Evolutionary conservation across 2,888 invertebrate species (phyloP), one percentile per base, ranked within the genome.

Genomic region (Perizoma flavofasciatum): DNA sequence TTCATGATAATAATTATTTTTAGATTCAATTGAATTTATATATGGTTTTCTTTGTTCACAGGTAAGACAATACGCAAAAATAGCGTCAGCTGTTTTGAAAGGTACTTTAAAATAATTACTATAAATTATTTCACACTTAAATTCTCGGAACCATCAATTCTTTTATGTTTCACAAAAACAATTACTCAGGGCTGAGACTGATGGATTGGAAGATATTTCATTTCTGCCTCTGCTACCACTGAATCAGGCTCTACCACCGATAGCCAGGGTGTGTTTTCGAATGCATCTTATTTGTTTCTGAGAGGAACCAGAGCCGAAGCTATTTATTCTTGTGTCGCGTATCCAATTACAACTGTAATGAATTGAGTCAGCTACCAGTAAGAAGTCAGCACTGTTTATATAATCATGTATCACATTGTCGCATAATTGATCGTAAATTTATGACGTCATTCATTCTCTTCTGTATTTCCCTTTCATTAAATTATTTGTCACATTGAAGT

Each of bases 261-360:
- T 1, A 4, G 32, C 57, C 74, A 71, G 54, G 67, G 75, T 72
- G 55, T 44, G 55, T 60, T 71, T 78, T 71, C 37, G 50, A 41
- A 45, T 58, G 64, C 43, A 37, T 44, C 9, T 54, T 59, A 57
- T 63, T 62, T 53, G 44, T 60, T 63, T 73, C 69, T 75, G 76
- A 79, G 77, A 74, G 56, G 73, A 74, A 75, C 74, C 72, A 77
- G 78, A 77, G 72, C 80, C 72, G 59, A 63, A 69, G 77, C 74
- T 78, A 82, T 84, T 81, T 81, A 81, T 86, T 78, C 77, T 74
- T 72, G 72, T 77, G 78, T 79, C 79, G 78, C 79, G 83, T 79
- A 78, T 86, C 83, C 79, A 85, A 85, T 86, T 86, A 86, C 84
- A 79, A 79, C 76, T 75, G 81, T 84, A 86, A 85, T 85, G 79